Conservation (phyloP, 2,888 invertebrate genomes). For the Aphidoletes aphidimyza region DNA sequence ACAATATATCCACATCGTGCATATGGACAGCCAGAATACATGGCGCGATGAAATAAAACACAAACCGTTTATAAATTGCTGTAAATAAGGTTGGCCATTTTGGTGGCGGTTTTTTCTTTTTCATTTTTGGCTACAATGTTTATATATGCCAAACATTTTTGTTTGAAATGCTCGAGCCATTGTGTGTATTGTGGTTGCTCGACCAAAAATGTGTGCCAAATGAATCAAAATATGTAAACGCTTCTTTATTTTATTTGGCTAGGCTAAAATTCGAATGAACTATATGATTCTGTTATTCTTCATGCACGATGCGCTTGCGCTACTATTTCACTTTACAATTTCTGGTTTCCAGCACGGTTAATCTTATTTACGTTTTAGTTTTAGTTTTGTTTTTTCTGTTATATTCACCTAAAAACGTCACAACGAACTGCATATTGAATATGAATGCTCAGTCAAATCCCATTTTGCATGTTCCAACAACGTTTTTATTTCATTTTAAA, state of each 20-base stretch:
- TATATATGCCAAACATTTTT: no score
- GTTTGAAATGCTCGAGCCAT: no score
- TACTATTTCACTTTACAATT: neutral
- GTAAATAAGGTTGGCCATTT: neutral
- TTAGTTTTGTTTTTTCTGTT: no score
- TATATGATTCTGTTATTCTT: neutral
- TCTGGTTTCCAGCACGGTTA: constrained; percentile 29
- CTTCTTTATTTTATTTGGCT: neutral
- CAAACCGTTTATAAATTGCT: neutral
- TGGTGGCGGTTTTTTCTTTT: neutral
- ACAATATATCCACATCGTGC: no score
- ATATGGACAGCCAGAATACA: no score
- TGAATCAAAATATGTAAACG: neutral
- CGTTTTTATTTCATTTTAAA: constrained; percentile 39
- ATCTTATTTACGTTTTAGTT: neutral
- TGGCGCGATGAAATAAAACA: neutral
- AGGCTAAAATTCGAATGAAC: no score
- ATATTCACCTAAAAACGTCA: no score
- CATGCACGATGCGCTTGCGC: neutral
- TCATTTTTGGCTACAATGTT: no score
- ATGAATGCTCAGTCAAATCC: neutral
- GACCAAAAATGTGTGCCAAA: constrained; percentile 48
- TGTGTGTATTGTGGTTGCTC: no score
- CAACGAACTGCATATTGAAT: no score
- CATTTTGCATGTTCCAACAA: constrained; percentile 44